These are phyloP conservation scores for Crocallis elinguaria DNA, from an alignment of 2,888 invertebrate genomes.

Conservation along the genomic window DNA sequence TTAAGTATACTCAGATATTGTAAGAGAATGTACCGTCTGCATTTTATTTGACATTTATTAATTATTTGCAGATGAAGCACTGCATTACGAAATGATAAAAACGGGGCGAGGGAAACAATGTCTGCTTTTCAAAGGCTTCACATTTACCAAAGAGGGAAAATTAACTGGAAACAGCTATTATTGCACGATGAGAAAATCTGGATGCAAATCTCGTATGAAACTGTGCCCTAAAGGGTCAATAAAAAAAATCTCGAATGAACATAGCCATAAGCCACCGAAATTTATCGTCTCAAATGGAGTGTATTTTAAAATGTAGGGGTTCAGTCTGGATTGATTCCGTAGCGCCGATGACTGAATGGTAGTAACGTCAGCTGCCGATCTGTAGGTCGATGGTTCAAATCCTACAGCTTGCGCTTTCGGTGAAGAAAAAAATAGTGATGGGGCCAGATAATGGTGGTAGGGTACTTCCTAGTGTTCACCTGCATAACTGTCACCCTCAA, in stretches of 20 bases:
- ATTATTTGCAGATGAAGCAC: background rate
- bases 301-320: slow-evolving; percentile 1
- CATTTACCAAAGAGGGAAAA: slow-evolving; percentile 1
- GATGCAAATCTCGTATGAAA: slow-evolving; percentile 42
- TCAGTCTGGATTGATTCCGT: too few species aligned
- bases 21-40: too few species aligned
- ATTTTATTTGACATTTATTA: background rate
- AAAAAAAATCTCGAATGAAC: slow-evolving; percentile 7
- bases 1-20: too few species aligned
- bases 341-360: too few species aligned
- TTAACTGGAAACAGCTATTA: slow-evolving; percentile 30
- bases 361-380: too few species aligned
- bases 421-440: too few species aligned
- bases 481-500: too few species aligned
- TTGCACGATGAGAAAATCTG: slow-evolving; percentile 34
- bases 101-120: background rate
- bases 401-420: too few species aligned
- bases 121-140: slow-evolving; percentile 2
- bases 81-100: background rate
- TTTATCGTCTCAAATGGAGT: background rate
- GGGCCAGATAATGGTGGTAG: too few species aligned
- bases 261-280: slow-evolving; percentile 14
- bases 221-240: slow-evolving; percentile 31
- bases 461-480: too few species aligned
- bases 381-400: too few species aligned